Percentiles rank a stretch among this genome's conserved stretches.
phyloP scores from a whole-genome alignment of 2,113 vertebrate genomes.

The Pao palembangensis region DNA sequence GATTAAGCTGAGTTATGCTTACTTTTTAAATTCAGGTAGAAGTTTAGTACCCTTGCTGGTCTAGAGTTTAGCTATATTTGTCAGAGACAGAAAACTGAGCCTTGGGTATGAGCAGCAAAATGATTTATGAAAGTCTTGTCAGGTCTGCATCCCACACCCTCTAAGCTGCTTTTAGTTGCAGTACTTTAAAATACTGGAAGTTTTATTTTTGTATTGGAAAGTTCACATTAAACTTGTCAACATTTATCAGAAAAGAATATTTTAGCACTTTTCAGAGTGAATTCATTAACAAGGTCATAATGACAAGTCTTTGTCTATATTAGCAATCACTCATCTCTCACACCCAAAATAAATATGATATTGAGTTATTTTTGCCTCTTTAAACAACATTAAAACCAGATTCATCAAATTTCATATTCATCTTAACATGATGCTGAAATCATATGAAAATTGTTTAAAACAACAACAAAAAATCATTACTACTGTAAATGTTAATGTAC shows the following conservation, averaged over 20 bases:
- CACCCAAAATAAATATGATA: no score
- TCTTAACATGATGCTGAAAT: no score
- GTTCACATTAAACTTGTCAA: background rate
- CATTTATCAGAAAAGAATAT: no score
- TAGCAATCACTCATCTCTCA: no score
- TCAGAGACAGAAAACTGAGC: conserved; percentile 51
- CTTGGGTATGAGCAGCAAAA: conserved; percentile 30
- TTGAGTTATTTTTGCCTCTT: no score
- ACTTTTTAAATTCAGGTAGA: conserved; percentile 37
- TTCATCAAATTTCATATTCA: no score
- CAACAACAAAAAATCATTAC: background rate
- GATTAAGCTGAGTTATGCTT: background rate
- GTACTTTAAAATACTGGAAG: background rate
- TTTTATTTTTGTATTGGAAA: background rate
- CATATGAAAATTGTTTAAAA: background rate
- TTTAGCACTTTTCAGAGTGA: no score
- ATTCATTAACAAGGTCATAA: no score
- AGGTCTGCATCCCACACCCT: conserved; percentile 17
- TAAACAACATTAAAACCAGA: no score
- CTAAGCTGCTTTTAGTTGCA: conserved; percentile 12
- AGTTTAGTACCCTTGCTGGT: conserved; percentile 14
- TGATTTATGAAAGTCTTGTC: conserved; percentile 54
- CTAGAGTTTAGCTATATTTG: conserved; percentile 43
- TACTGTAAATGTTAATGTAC: conserved; percentile 19
- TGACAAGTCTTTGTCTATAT: no score